Percentiles rank a stretch among this genome's conserved stretches.
Evolutionary conservation across 2,797 vertebrate species (phyloP).

Genomic region (Phrynocephalus forsythii): DNA sequence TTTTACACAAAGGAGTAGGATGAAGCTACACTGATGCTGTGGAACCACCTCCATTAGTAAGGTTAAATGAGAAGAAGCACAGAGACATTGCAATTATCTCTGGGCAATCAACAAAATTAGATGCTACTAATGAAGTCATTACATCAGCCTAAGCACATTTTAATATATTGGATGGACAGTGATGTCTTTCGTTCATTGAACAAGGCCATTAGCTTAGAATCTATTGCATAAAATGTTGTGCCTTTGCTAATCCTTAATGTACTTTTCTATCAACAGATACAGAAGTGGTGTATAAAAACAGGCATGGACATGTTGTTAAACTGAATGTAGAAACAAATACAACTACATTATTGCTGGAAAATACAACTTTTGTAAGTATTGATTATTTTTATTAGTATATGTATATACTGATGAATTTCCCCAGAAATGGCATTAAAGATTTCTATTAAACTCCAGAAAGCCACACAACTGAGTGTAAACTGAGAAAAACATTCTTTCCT

Average conservation of each 20-base stretch:
- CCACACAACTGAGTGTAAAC: neutral
- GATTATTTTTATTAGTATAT: conserved; percentile 33
- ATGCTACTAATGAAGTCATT: conserved; percentile 2
- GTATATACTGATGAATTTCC: neutral
- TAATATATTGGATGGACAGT: conserved; percentile 10
- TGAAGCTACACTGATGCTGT: neutral
- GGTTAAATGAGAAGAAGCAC: neutral
- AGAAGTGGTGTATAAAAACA: conserved; percentile 92
- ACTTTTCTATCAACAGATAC: conserved; percentile 85
- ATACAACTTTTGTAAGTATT: conserved; percentile 94
- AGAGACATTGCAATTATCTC: conserved; percentile 22
- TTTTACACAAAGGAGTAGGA: conserved; percentile 9
- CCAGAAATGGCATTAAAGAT: neutral
- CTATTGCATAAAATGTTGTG: conserved; percentile 47
- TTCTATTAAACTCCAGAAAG: neutral
- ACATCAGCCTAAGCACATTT: conserved; percentile 1
- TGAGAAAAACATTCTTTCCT: neutral
- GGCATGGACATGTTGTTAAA: conserved; percentile 92
- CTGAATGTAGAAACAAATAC: conserved; percentile 92
- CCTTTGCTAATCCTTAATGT: conserved; percentile 67
- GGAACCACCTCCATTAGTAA: conserved; percentile 6
- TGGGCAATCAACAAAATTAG: conserved; percentile 23
- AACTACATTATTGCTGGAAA: conserved; percentile 89
- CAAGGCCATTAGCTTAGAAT: conserved; percentile 48
- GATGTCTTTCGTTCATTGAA: conserved; percentile 33